Percentiles rank a stretch among this genome's conserved stretches.
These are phyloP conservation scores for Glaucopsyche alexis DNA, from an alignment of 2,888 invertebrate species.

Conservation along the genomic window DNA sequence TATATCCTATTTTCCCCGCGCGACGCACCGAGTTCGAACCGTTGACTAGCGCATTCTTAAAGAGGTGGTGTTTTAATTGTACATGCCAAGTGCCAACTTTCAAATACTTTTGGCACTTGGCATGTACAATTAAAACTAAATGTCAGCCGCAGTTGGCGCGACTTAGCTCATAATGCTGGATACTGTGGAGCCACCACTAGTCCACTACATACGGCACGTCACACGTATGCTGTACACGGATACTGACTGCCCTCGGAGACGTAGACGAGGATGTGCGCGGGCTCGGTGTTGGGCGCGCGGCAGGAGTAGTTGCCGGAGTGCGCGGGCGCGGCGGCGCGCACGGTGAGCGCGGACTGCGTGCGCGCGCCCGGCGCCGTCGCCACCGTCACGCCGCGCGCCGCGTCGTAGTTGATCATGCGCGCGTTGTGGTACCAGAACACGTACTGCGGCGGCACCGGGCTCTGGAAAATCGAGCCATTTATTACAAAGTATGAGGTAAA, in stretches of 20 bases:
- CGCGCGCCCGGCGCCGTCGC: conserved; percentile 90
- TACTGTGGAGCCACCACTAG: too few relatives aligned
- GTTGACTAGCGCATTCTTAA: too few relatives aligned
- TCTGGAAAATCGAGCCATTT: conserved; percentile 71
- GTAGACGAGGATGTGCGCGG: conserved; percentile 93
- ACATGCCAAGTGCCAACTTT: too few relatives aligned
- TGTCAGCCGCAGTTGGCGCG: too few relatives aligned
- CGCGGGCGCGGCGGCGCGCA: conserved; percentile 84
- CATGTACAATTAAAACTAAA: too few relatives aligned
- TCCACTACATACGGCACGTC: background rate
- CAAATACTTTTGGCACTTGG: too few relatives aligned
- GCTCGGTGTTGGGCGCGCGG: conserved; percentile 93
- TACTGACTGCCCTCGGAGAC: conserved; percentile 90
- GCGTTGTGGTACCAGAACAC: conserved; percentile 98
- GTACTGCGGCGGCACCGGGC: conserved; percentile 95
- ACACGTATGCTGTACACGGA: background rate
- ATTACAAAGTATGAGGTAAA: too few relatives aligned
- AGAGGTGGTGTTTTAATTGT: too few relatives aligned
- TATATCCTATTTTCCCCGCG: too few relatives aligned
- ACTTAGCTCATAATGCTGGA: too few relatives aligned
- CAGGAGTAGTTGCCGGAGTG: conserved; percentile 96
- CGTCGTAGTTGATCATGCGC: conserved; percentile 96
- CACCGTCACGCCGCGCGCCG: conserved; percentile 89
- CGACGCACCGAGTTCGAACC: too few relatives aligned
- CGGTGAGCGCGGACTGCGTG: conserved; percentile 91